These are phyloP conservation scores for Zaprionus capensis DNA, from an alignment of 1,140 invertebrate genomes.

Conservation along the genomic window DNA sequence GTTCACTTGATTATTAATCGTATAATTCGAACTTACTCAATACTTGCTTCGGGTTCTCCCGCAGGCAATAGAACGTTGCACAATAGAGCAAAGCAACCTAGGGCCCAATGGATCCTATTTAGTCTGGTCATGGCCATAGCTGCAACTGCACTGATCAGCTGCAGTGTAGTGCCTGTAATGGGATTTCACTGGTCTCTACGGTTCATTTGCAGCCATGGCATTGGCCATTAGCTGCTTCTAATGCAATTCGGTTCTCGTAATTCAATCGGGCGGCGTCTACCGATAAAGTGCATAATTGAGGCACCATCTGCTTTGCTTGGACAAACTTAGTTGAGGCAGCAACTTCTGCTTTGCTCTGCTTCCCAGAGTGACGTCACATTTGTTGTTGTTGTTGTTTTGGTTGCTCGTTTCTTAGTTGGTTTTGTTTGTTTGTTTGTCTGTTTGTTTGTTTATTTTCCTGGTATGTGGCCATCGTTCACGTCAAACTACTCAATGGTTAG, in stretches of 20 bases:
- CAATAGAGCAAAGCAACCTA: neutral
- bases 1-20: neutral
- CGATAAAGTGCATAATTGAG: conserved; percentile 67
- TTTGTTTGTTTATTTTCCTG: conserved; percentile 12
- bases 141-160: conserved; percentile 35
- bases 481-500: conserved; percentile 33
- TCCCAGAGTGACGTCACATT: conserved; percentile 6
- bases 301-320: conserved; percentile 21
- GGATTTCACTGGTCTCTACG: conserved; percentile 9
- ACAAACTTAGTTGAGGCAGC: conserved; percentile 2
- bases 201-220: conserved; percentile 28
- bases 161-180: neutral
- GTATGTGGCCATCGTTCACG: conserved; percentile 29
- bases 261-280: conserved; percentile 43
- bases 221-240: conserved; percentile 51
- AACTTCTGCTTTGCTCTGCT: conserved; percentile 17
- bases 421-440: conserved; percentile 12
- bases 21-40: neutral
- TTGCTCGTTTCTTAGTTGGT: conserved; percentile 32
- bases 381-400: conserved; percentile 32
- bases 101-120: no score
- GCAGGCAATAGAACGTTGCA: neutral
- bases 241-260: conserved; percentile 56
- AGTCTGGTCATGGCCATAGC: conserved; percentile 13
- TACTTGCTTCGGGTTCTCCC: neutral